A percentile compares a stretch with the other conserved stretches of the same genome.
Evolutionary conservation across 2,888 invertebrate genomes (phyloP).

Genomic region (Carpatolechia fugitivella): DNA sequence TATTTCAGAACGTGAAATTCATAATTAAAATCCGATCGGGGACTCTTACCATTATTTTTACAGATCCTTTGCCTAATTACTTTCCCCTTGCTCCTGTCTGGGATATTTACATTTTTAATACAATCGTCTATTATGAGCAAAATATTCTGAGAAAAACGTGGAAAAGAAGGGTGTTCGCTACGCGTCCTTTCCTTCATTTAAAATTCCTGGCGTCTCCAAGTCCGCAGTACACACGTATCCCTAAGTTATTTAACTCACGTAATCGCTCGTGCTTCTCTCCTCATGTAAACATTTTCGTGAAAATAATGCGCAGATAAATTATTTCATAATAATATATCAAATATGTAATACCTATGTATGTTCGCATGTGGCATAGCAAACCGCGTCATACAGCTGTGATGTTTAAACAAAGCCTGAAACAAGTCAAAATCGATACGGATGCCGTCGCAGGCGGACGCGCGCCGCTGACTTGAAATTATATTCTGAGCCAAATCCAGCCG

Average conservation of each 20-base stretch:
- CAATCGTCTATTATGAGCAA: neutral
- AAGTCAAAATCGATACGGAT: slow-evolving; percentile 67
- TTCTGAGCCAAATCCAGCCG: slow-evolving; percentile 59
- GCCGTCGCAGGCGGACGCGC: slow-evolving; percentile 64
- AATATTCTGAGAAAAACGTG: slow-evolving; percentile 6
- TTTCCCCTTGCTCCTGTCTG: neutral
- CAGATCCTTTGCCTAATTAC: slow-evolving; percentile 4
- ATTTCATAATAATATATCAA: neutral
- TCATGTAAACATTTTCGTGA: slow-evolving; percentile 15
- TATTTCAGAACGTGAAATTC: slow-evolving; percentile 42
- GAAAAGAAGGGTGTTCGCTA: slow-evolving; percentile 5
- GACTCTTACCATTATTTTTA: slow-evolving; percentile 8
- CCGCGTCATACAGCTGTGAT: slow-evolving; percentile 29
- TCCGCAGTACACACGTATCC: slow-evolving; percentile 40
- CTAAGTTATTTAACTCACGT: slow-evolving; percentile 46
- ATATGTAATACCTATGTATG: no score
- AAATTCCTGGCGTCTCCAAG: slow-evolving; percentile 23
- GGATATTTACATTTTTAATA: slow-evolving; percentile 17
- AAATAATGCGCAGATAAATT: neutral
- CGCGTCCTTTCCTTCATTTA: slow-evolving; percentile 9
- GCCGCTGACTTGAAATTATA: slow-evolving; percentile 63
- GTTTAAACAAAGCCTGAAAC: slow-evolving; percentile 61
- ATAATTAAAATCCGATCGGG: slow-evolving; percentile 33
- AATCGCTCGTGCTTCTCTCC: slow-evolving; percentile 28
- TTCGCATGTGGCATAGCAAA: slow-evolving; percentile 11